Conservation (phyloP, 2,888 invertebrate species). For the Orthosia cruda region DNA sequence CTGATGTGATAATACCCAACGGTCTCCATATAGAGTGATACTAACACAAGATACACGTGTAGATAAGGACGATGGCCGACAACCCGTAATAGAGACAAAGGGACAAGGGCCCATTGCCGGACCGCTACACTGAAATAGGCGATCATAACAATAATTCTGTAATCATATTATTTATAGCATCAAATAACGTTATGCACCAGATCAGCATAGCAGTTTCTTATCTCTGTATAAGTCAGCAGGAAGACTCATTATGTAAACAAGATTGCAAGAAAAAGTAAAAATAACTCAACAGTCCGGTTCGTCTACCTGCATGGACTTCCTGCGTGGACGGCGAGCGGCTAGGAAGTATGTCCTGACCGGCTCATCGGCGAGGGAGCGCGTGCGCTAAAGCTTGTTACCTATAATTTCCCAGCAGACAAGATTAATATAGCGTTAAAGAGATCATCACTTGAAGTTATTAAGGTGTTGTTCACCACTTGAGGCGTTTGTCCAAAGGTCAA, state of each 20-base stretch:
- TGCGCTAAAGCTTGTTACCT: conserved; percentile 75
- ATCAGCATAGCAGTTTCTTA: conserved; percentile 72
- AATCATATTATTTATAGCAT: conserved; percentile 72
- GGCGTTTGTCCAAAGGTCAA: conserved; percentile 78
- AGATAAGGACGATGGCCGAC: conserved; percentile 85
- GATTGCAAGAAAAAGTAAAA: conserved; percentile 77
- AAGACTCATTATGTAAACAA: conserved; percentile 80
- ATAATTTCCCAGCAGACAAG: conserved; percentile 76
- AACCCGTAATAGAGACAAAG: conserved; percentile 89
- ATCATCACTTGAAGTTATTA: conserved; percentile 70
- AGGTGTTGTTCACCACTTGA: conserved; percentile 68
- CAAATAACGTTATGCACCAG: conserved; percentile 65
- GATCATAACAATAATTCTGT: conserved; percentile 74
- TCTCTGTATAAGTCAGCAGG: conserved; percentile 76
- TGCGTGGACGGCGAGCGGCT: conserved; percentile 72
- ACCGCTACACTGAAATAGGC: conserved; percentile 69
- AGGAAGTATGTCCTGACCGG: conserved; percentile 78
- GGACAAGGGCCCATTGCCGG: conserved; percentile 81
- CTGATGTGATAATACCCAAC: conserved; percentile 90
- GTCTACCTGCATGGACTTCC: conserved; percentile 78
- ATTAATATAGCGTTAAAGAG: conserved; percentile 77
- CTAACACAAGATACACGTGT: conserved; percentile 88
- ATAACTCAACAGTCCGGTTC: conserved; percentile 81
- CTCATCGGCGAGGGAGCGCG: conserved; percentile 76
- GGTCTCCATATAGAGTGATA: conserved; percentile 90